Percentiles rank a stretch among this genome's conserved stretches.
Conservation (phyloP, 2,113 vertebrate genomes). For the Acrocephalus arundinaceus region DNA sequence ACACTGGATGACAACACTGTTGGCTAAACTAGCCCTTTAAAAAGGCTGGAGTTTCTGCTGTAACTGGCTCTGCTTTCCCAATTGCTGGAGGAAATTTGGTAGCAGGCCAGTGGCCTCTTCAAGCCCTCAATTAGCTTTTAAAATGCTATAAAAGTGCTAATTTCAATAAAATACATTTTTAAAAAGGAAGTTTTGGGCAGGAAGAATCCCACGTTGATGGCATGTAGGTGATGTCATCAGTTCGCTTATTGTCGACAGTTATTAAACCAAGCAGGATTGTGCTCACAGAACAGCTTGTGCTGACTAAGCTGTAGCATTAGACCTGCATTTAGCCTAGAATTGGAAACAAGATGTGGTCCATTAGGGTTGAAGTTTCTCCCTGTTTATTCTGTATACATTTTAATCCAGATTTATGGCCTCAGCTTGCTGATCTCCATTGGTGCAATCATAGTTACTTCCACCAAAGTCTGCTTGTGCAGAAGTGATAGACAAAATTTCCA, state of each 20-base stretch:
- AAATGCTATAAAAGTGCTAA: neutral
- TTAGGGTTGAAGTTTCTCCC: neutral
- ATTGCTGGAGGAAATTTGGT: neutral
- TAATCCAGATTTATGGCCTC: neutral
- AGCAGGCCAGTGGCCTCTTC: slow-evolving; percentile 3
- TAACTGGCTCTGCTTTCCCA: neutral
- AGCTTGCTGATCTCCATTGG: neutral
- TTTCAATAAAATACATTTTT: neutral
- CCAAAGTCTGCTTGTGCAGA: neutral
- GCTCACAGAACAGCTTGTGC: neutral
- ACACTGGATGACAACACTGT: neutral
- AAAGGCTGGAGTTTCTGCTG: neutral
- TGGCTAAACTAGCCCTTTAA: neutral
- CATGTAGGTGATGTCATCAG: neutral
- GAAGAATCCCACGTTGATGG: neutral
- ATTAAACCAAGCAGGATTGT: neutral
- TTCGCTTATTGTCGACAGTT: neutral
- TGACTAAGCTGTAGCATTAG: neutral
- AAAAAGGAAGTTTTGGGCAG: neutral
- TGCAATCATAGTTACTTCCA: neutral
- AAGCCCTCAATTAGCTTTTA: neutral
- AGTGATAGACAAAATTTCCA: neutral
- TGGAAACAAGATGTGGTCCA: neutral
- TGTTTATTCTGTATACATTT: neutral
- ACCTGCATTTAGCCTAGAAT: neutral